A percentile compares a stretch with the other conserved stretches of the same genome.
Evolutionary conservation across 2,888 invertebrate species (phyloP).

Genomic region (Lymantria monacha): DNA sequence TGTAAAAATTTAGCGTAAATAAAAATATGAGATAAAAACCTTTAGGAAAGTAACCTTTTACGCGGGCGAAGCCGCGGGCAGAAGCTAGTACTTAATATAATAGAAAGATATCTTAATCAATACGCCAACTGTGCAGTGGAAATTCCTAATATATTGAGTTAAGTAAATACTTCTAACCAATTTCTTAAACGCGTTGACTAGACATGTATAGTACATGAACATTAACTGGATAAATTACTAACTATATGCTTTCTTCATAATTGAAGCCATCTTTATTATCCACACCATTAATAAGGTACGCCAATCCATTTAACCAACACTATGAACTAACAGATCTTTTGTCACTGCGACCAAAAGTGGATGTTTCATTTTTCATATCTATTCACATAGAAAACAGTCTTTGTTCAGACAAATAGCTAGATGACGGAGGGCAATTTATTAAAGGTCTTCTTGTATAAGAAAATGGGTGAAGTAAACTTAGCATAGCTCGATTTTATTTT

Average conservation of each 20-base stretch:
- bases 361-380: conserved; percentile 15
- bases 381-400: conserved; percentile 1
- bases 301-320: not conserved
- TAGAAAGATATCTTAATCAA: too few relatives aligned
- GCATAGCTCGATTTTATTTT: too few relatives aligned
- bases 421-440: not conserved
- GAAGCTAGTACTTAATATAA: too few relatives aligned
- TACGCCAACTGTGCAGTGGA: too few relatives aligned
- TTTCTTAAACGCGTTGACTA: not conserved
- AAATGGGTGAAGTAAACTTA: too few relatives aligned
- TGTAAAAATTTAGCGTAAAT: too few relatives aligned
- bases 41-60: too few relatives aligned
- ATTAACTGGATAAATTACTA: not conserved
- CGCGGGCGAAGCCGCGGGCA: too few relatives aligned
- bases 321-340: not conserved
- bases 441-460: not conserved
- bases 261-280: conserved; percentile 25
- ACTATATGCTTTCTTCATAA: conserved; percentile 13
- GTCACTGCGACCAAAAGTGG: conserved; percentile 3
- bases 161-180: too few relatives aligned
- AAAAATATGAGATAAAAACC: too few relatives aligned
- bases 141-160: too few relatives aligned
- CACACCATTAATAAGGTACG: not conserved
- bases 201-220: not conserved
- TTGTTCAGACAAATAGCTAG: not conserved